These are phyloP conservation scores for Larimichthys polyactis DNA, from an alignment of 2,113 vertebrate genomes.

Conservation along the genomic window DNA sequence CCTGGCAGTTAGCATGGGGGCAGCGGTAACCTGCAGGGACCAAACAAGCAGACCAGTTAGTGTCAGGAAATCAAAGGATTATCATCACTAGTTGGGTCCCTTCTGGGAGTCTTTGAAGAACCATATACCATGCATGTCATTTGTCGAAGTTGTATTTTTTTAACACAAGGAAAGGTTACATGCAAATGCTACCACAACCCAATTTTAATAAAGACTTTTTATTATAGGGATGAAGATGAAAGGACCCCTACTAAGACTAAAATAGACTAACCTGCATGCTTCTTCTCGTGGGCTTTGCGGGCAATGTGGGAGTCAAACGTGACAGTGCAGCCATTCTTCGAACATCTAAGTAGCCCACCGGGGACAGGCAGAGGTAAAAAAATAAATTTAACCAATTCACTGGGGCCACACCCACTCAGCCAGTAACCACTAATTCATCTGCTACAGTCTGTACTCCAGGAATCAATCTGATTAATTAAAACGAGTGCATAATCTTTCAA, in stretches of 20 bases:
- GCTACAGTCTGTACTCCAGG: not conserved
- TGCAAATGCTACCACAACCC: not conserved
- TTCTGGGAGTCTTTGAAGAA: not conserved
- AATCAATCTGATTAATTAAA: not conserved
- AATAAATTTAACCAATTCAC: not conserved
- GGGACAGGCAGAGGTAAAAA: slow-evolving; percentile 21
- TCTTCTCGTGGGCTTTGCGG: slow-evolving; percentile 83
- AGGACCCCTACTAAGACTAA: slow-evolving; percentile 4
- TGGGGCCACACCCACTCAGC: slow-evolving; percentile 5
- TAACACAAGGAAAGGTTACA: not conserved
- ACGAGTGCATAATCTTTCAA: not conserved
- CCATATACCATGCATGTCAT: not conserved
- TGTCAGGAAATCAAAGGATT: not conserved
- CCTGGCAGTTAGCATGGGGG: slow-evolving; percentile 70
- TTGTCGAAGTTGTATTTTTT: not conserved
- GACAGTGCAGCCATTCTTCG: slow-evolving; percentile 70
- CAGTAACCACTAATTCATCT: not conserved
- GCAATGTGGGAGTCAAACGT: slow-evolving; percentile 72
- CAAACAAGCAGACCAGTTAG: not conserved
- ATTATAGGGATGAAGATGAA: not conserved
- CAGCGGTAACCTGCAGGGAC: slow-evolving; percentile 82
- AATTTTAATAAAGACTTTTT: slow-evolving; percentile 8
- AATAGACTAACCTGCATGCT: slow-evolving; percentile 79
- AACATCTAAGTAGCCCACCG: slow-evolving; percentile 74
- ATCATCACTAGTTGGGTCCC: not conserved